Evolutionary conservation across 1,140 invertebrate species (phyloP).

Genomic region (Ceratitis capitata): DNA sequence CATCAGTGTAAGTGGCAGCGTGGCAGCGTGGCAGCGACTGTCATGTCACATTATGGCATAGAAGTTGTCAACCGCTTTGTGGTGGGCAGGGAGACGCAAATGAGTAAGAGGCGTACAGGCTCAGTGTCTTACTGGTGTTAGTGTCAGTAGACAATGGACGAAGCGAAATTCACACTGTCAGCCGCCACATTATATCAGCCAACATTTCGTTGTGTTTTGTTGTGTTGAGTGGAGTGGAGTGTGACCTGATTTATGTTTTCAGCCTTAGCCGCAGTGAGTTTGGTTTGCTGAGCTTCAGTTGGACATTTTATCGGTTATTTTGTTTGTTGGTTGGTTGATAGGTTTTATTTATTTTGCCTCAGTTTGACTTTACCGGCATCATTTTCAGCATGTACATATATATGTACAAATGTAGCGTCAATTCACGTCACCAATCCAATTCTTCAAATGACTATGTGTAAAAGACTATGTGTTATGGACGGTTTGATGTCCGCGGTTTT

Average conservation of each 20-base stretch:
- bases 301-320: too few relatives aligned
- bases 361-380: background rate
- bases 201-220: too few relatives aligned
- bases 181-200: background rate
- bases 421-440: background rate
- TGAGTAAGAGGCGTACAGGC: too few relatives aligned
- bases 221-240: background rate
- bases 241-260: background rate
- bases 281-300: too few relatives aligned
- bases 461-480: background rate
- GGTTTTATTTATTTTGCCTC: background rate
- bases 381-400: background rate
- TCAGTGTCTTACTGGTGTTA: background rate
- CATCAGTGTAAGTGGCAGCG: slow-evolving; percentile 1
- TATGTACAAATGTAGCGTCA: background rate
- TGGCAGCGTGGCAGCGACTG: background rate
- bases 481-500: too few relatives aligned
- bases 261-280: background rate
- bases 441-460: background rate
- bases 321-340: background rate
- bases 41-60: background rate
- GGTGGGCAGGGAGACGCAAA: background rate
- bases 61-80: background rate
- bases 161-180: background rate
- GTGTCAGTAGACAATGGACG: background rate